Conservation (phyloP, 2,113 vertebrate species). For the Pseudopodoces humilis region DNA sequence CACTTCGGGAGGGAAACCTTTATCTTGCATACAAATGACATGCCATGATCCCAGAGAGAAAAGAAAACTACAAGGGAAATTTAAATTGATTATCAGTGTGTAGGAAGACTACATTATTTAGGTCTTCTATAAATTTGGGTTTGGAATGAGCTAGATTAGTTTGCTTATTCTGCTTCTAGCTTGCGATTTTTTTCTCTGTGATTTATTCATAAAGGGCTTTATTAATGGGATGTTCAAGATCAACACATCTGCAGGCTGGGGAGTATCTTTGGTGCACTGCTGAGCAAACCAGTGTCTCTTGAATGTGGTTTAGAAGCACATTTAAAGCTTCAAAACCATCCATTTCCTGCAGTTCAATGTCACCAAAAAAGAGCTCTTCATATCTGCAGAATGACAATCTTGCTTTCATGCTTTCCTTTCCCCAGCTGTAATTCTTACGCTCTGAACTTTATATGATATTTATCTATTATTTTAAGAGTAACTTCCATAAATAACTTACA, state of each 20-base stretch:
- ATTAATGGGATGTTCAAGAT: background rate
- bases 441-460: background rate
- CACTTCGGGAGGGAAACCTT: background rate
- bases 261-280: background rate
- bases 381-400: background rate
- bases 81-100: background rate
- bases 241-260: background rate
- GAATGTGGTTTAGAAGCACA: background rate
- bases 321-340: background rate
- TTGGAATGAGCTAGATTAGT: background rate
- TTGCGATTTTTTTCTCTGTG: background rate
- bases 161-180: background rate
- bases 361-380: background rate
- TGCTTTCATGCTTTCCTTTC: background rate
- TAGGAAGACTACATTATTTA: background rate
- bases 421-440: background rate
- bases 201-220: background rate
- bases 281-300: background rate
- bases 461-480: background rate
- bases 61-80: background rate
- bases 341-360: background rate
- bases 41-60: background rate
- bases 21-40: background rate
- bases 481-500: background rate
- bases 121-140: background rate